Conservation (phyloP, 1,140 invertebrate genomes). For the Papilio machaon region DNA sequence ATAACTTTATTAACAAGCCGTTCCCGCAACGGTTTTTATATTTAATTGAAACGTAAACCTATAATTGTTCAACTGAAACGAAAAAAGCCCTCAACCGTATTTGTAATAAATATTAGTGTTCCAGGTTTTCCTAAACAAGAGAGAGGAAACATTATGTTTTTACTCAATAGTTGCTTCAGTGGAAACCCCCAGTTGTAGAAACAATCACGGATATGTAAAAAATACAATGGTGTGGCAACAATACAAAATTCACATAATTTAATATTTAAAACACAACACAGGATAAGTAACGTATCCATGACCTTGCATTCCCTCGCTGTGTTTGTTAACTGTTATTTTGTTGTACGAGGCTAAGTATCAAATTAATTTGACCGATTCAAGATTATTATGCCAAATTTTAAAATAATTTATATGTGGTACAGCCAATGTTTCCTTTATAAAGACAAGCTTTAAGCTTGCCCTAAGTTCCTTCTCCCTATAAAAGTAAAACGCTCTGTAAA, state of each 20-base stretch:
- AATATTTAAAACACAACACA: slow-evolving; percentile 34
- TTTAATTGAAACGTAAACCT: too few species aligned
- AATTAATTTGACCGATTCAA: slow-evolving; percentile 25
- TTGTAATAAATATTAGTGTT: too few species aligned
- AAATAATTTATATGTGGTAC: too few species aligned
- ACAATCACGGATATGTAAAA: neutral
- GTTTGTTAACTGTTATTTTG: slow-evolving; percentile 24
- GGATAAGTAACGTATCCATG: slow-evolving; percentile 18
- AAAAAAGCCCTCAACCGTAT: too few species aligned
- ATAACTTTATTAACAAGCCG: too few species aligned
- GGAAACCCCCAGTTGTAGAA: neutral
- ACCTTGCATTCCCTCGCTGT: slow-evolving; percentile 27
- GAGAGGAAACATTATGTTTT: neutral
- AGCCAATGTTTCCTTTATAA: neutral
- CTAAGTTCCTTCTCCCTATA: too few species aligned
- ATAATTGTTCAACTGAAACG: too few species aligned
- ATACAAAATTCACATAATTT: slow-evolving; percentile 36
- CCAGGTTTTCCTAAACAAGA: neutral
- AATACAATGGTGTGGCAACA: slow-evolving; percentile 26
- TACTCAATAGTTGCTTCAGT: too few species aligned
- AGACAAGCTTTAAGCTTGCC: neutral
- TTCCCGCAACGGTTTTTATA: too few species aligned
- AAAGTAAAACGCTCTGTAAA: neutral
- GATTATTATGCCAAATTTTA: slow-evolving; percentile 2
- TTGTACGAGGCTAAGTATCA: slow-evolving; percentile 28